Evolutionary conservation across 2,797 vertebrate species (phyloP).

Genomic region (Leptatherina wallacei): DNA sequence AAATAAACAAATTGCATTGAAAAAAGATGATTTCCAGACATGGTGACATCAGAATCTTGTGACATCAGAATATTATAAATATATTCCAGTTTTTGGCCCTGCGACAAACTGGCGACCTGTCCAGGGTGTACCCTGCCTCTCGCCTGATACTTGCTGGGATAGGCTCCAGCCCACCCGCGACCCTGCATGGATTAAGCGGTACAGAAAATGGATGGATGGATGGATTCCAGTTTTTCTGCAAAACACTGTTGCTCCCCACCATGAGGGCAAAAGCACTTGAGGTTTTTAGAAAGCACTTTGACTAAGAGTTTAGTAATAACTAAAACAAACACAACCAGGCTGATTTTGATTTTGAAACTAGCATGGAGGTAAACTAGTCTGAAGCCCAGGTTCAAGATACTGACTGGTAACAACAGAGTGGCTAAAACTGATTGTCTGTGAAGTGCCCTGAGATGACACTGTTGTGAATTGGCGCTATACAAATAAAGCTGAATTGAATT

Average conservation of each 20-base stretch:
- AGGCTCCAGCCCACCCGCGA: no score
- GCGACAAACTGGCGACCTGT: no score
- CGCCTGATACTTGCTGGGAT: no score
- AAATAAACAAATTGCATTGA: not conserved
- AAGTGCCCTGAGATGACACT: no score
- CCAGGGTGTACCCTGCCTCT: no score
- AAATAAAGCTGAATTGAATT: no score
- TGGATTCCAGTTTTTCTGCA: not conserved
- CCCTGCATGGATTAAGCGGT: no score
- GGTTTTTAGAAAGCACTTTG: not conserved
- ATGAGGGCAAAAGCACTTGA: not conserved
- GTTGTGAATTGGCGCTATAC: no score
- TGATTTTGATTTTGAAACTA: not conserved
- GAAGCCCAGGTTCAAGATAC: no score
- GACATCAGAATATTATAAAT: not conserved
- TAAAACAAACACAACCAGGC: not conserved
- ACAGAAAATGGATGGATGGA: no score
- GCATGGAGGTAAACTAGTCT: not conserved
- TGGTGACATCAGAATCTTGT: not conserved
- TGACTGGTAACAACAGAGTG: no score
- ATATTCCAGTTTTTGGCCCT: not conserved
- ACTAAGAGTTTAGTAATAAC: not conserved
- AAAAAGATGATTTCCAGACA: not conserved
- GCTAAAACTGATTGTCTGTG: no score
- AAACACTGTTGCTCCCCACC: not conserved